Base-by-base conservation (phyloP, 2,113 vertebrate genomes). In the Morone saxatilis region DNA sequence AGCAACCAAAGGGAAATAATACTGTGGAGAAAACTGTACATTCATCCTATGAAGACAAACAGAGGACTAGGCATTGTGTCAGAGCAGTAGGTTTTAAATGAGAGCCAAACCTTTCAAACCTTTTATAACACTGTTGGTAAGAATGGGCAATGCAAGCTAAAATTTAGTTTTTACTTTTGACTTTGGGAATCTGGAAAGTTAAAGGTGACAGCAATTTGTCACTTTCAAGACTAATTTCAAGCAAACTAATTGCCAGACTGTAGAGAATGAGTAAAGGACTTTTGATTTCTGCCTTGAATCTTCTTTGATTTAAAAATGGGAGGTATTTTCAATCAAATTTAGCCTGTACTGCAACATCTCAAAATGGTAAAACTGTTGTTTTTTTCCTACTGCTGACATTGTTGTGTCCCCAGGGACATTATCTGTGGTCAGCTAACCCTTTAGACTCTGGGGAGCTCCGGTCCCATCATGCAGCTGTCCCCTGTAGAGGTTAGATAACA, bases 401-500 rank as follows among this genome's bases (percentile, higher is more conserved):
- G 31, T 57, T 72, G 45, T 72, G 61, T 78, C 86, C 76, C n/a
- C 8, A 3, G 16, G 72, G 71, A 59, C 59, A 72, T 89, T 50
- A 80, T 81, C 66, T 71, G 71, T 79, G 70, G 69, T 85, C 69
- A 86, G 72, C 71, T 80, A 69, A 80, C 78, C 75, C 70, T 50
- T 25, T 16, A 53, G 53, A 43, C 76, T 76, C 79, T 22, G 31
- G 74, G 76, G 79, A 83, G 25, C 59, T 67, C 25, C 20, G 3
- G 31, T 56, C 53, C 81, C 68, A 80, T 75, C 38, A 69, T 68
- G 41, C 80, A 87, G 67, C 74, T 82, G 84, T 84, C 82, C 71
- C 72, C 86, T 79, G 70, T 25, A 78, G 85, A 75, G 76, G 62
- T 88, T 67, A 89, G 76, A 80, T 88, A 89, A 89, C 50, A 43